Percentiles rank a stretch among this genome's conserved stretches.
Conservation (phyloP, 2,113 vertebrate species). For the Melanocharis versteri region DNA sequence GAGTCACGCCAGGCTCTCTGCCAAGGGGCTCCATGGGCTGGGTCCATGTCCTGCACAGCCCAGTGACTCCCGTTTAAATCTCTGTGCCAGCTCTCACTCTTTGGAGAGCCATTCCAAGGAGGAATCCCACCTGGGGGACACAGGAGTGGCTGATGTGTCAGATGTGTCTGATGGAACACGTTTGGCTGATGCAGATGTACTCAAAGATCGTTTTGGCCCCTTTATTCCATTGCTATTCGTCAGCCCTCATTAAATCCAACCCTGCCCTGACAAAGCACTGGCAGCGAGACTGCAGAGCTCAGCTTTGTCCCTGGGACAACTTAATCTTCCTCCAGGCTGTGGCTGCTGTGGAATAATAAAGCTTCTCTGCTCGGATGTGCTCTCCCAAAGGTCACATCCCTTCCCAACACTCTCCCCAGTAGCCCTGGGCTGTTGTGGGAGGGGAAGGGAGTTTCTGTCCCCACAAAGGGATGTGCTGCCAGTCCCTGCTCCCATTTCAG, state of each 20-base stretch:
- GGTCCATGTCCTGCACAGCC: background rate
- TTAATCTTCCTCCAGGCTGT: background rate
- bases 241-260: conserved; percentile 30
- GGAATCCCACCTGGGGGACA: background rate
- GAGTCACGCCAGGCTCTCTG: background rate
- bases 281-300: conserved; percentile 11
- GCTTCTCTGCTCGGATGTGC: background rate
- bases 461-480: background rate
- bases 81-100: background rate
- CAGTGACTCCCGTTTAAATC: background rate
- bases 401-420: background rate
- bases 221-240: background rate
- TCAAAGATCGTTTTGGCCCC: background rate
- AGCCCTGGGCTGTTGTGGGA: background rate
- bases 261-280: background rate
- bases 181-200: background rate
- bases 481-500: background rate
- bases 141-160: background rate
- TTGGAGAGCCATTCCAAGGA: background rate
- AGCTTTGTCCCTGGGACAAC: conserved; percentile 36
- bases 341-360: conserved; percentile 18
- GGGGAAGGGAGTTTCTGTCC: background rate
- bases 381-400: conserved; percentile 27
- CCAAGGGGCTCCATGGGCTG: background rate
- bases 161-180: background rate